Evolutionary conservation across 2,888 invertebrate genomes (phyloP), one percentile per base, ranked within the genome.

Genomic region (Aphodius granarius): DNA sequence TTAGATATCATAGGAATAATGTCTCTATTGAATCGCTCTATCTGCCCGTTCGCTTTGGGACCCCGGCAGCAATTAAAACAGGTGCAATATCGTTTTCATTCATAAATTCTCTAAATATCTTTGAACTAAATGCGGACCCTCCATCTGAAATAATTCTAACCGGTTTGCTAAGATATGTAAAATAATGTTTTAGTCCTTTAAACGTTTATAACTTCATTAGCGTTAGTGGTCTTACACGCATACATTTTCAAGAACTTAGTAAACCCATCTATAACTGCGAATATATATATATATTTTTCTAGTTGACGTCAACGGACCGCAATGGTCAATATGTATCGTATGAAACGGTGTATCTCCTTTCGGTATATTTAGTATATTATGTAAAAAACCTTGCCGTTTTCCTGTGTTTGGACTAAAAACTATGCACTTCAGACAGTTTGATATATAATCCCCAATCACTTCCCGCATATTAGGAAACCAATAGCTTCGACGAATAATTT

Each of bases 281-380:
- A 71, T 4, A 71, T 71, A n/a, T 23, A 71, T 71, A 43, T 71
- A 3, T 71, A 23, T 71, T 71, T 71, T 62, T 71, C 43, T 71
- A 70, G 20, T 16, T 16, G 23, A 5, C 71, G 17, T 23, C 43
- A 71, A 22, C 62, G 71, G 71, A 4, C 43, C 71, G 13, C 21
- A 22, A 23, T 71, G 71, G 15, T 71, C 71, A 18, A 71, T 66
- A 17, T 66, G 66, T 17, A 66, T 66, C 13, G 66, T 66, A 13
- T 66, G 66, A 66, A 66, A 66, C 13, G 66, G 17, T 19, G 20
- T 9, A 13, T 66, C 20, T 16, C 66, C 66, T 66, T 23, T 66
- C 20, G 66, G 66, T 19, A 66, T 66, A 66, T 20, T 66, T 16
- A 17, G 66, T 19, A 66, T 66, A 66, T 20, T 66, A 66, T 66